These are phyloP conservation scores for Adelosebastes latens DNA, from an alignment of 2,797 vertebrate genomes.

Conservation along the genomic window DNA sequence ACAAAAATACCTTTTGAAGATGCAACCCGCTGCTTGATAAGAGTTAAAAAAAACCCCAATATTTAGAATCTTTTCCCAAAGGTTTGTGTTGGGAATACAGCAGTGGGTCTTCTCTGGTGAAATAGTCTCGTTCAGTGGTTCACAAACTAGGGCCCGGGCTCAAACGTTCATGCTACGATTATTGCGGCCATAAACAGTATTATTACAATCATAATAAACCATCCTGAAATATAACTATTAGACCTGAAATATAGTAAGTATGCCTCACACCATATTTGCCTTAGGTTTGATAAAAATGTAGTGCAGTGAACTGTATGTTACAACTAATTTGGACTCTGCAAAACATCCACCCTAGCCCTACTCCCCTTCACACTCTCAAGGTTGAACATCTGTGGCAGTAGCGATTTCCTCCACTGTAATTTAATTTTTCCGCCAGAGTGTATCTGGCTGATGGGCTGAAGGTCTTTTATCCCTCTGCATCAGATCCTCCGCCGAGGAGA, in stretches of 20 bases:
- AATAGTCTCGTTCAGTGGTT: too few relatives aligned
- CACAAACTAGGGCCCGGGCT: too few relatives aligned
- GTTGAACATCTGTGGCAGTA: conserved; percentile 30
- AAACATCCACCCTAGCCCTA: not conserved
- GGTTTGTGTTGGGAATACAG: not conserved
- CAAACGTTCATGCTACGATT: not conserved
- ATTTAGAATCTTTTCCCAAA: not conserved
- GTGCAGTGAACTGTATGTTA: not conserved
- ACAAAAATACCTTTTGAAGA: conserved; percentile 34
- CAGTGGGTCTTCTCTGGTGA: too few relatives aligned
- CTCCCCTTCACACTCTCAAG: conserved; percentile 1
- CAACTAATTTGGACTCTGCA: not conserved
- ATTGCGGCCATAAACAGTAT: not conserved
- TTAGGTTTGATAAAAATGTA: not conserved
- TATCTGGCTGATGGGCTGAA: conserved; percentile 30
- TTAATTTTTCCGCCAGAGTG: conserved; percentile 18
- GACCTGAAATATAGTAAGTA: not conserved
- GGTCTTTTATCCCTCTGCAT: conserved; percentile 26
- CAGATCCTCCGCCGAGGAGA: conserved; percentile 62
- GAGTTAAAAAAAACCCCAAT: not conserved
- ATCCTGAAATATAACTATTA: not conserved
- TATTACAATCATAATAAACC: not conserved
- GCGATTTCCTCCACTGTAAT: conserved; percentile 45
- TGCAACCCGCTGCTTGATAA: not conserved
- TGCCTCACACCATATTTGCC: not conserved